Conservation (phyloP, 2,113 vertebrate genomes). For the Gymnobelideus leadbeateri region DNA sequence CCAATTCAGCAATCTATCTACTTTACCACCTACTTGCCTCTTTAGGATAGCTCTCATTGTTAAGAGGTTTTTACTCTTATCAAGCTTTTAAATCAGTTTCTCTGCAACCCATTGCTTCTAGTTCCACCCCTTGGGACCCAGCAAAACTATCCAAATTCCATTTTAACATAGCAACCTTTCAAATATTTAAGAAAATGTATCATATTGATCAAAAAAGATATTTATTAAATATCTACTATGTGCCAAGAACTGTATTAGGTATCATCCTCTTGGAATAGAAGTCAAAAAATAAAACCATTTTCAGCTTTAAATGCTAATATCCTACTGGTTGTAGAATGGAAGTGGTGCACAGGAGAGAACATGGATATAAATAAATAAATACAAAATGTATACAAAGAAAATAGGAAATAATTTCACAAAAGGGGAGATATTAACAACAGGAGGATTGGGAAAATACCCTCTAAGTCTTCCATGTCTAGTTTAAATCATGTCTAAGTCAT, state of each 20-base stretch:
- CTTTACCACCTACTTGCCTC: neutral
- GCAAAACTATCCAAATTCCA: neutral
- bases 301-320: neutral
- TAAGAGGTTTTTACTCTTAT: neutral
- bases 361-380: neutral
- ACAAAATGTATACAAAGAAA: neutral
- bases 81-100: neutral
- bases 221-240: neutral
- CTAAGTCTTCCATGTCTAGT: neutral
- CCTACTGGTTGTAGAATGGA: neutral
- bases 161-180: neutral
- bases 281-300: neutral
- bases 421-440: neutral
- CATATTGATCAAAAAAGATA: neutral
- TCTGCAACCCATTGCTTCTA: neutral
- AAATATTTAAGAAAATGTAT: neutral
- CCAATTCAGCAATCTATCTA: neutral
- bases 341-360: neutral
- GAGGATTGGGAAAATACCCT: neutral
- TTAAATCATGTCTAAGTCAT: neutral
- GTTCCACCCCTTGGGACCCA: neutral
- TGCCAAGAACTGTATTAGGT: neutral
- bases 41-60: neutral
- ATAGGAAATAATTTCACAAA: neutral
- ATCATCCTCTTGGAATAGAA: neutral